Percentiles rank a stretch among this genome's conserved stretches.
Conservation (phyloP, 2,113 vertebrate species). For the Cathartes aura region DNA sequence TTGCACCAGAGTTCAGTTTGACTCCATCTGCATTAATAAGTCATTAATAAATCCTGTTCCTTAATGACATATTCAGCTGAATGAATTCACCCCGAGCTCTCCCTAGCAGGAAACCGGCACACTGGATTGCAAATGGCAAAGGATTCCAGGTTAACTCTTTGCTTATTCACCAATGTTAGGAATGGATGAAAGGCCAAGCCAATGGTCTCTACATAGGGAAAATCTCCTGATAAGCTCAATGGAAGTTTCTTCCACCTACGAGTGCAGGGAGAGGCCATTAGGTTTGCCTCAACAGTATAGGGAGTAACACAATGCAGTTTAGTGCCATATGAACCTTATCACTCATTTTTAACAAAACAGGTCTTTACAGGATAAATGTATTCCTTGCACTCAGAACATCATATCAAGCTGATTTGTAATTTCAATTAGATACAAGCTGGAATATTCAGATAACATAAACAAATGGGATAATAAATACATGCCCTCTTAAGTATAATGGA, state of each 20-base stretch:
- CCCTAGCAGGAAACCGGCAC: slow-evolving; percentile 36
- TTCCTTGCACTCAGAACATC: neutral
- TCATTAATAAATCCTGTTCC: slow-evolving; percentile 76
- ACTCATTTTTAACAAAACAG: neutral
- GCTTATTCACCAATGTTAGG: neutral
- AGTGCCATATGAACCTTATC: neutral
- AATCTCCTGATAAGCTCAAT: neutral
- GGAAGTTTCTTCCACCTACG: neutral
- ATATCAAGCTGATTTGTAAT: neutral
- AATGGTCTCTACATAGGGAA: neutral
- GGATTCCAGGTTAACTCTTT: slow-evolving; percentile 37
- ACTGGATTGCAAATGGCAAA: slow-evolving; percentile 19
- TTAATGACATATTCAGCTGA: slow-evolving; percentile 74
- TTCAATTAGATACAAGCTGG: neutral
- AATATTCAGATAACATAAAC: neutral
- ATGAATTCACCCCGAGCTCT: slow-evolving; percentile 58
- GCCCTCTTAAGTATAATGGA: neutral
- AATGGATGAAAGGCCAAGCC: neutral
- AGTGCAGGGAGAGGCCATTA: neutral
- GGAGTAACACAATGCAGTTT: neutral
- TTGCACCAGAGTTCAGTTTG: slow-evolving; percentile 19
- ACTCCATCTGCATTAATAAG: slow-evolving; percentile 58
- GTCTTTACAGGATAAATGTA: neutral
- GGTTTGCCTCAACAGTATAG: neutral
- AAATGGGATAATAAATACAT: neutral